Evolutionary conservation across 2,888 invertebrate genomes (phyloP).

Genomic region (Erpobdella octoculata): DNA sequence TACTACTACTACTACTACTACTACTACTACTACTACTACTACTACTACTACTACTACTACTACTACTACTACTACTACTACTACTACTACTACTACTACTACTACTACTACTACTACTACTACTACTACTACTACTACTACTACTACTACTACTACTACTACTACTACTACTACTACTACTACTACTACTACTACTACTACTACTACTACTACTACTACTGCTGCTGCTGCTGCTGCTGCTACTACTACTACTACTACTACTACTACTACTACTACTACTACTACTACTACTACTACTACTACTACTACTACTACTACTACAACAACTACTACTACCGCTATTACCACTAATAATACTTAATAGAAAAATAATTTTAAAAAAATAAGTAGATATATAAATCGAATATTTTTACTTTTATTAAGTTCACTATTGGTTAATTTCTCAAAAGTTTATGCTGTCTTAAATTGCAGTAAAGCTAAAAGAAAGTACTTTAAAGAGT

Average conservation of each 20-base stretch:
- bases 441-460: too few species aligned
- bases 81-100: conserved; percentile 28
- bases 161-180: conserved; percentile 29
- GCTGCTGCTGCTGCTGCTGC: conserved; percentile 27
- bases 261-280: conserved; percentile 18
- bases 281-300: conserved; percentile 28
- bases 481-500: too few species aligned
- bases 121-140: conserved; percentile 12
- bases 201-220: conserved; percentile 30
- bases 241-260: conserved; percentile 25
- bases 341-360: conserved; percentile 20
- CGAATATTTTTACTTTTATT: too few species aligned
- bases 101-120: conserved; percentile 28
- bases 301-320: conserved; percentile 28
- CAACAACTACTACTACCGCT: conserved; percentile 5
- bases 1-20: conserved; percentile 30
- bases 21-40: conserved; percentile 29
- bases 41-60: conserved; percentile 21
- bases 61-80: conserved; percentile 23
- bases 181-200: conserved; percentile 31
- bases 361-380: conserved; percentile 22
- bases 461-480: too few species aligned
- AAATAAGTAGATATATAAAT: background rate
- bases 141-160: conserved; percentile 27
- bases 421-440: too few species aligned